These are phyloP conservation scores for Heteronetta atricapilla DNA, from an alignment of 2,113 vertebrate species.

Conservation along the genomic window DNA sequence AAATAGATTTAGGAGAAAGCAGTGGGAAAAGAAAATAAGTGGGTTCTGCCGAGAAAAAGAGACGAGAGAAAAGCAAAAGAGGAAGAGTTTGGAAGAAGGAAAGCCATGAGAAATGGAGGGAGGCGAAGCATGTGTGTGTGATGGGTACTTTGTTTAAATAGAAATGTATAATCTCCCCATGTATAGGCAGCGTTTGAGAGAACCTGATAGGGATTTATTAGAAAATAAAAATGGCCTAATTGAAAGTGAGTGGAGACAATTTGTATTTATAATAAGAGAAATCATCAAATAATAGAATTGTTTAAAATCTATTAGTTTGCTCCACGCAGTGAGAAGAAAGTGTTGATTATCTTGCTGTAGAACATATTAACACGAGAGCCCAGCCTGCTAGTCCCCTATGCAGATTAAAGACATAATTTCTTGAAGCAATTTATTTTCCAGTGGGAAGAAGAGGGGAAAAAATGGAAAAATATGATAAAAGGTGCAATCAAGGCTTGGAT, in stretches of 20 bases:
- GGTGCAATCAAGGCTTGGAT: conserved; percentile 46
- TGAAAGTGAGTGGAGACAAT: conserved; percentile 70
- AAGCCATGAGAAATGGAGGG: background rate
- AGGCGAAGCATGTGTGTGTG: background rate
- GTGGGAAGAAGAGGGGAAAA: conserved; percentile 14
- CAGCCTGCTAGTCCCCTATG: conserved; percentile 17
- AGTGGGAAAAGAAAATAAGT: background rate
- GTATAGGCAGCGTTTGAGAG: conserved; percentile 43
- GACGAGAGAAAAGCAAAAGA: background rate
- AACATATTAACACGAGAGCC: conserved; percentile 5
- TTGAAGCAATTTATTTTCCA: conserved; percentile 70
- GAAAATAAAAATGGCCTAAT: conserved; percentile 75
- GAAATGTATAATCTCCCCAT: background rate
- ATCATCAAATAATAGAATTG: conserved; percentile 61
- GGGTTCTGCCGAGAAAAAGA: background rate
- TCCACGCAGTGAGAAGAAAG: conserved; percentile 46
- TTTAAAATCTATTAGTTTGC: conserved; percentile 72
- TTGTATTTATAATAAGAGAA: conserved; percentile 75
- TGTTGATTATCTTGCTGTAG: conserved; percentile 61
- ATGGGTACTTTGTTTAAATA: background rate
- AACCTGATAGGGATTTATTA: conserved; percentile 72
- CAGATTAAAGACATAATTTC: conserved; percentile 73
- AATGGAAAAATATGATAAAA: conserved; percentile 59
- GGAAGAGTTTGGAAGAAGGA: background rate
- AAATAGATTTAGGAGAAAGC: background rate